Base-by-base conservation (phyloP, 2,888 invertebrate species). In the Cantharis flavilabris region DNA sequence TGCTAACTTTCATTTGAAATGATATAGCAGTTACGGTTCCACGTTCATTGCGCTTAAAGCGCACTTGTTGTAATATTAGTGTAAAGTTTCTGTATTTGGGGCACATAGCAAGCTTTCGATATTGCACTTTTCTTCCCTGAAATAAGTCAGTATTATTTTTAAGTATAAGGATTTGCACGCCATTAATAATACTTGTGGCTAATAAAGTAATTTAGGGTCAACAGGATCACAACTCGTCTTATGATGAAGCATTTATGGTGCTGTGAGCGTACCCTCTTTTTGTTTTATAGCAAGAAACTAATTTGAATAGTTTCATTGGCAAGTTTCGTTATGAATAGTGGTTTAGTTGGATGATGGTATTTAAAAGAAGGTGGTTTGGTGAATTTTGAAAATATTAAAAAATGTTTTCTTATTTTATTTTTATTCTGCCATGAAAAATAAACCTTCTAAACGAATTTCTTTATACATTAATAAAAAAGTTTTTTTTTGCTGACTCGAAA, bases 141-240 rank as follows among this genome's bases (percentile, higher is more conserved):
- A 84, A 86, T 85, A 85, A 85, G 82, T 85, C 85, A 83, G 80
- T 75, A 81, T 83, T 83, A 83, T 70, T 72, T 81, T 80, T 85
- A 85, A 86, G 85, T 80, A 77, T 77, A 73, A 78, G 83, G 84
- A 85, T 84, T 82, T 83, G 70, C 73, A 79, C 79, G 80, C 85
- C 86, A 86, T 86, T 86, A 86, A 86, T 86, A 85, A 84, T 81
- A 81, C 82, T 84, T 83, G 83, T 83, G 81, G 83, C 82, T 81
- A 84, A 82, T 82, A 81, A 79, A 81, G 83, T 78, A 82, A 84
- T 84, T 83, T 83, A 81, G 81, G 77, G 77, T 80, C 79, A 83
- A 82, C 82, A 81, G 81, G 72, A 71, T 77, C 72, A 76, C 70
- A 62, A 64, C 69, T 71, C 67, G 69, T 23, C 76, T 78, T 76